Evolutionary conservation across 2,797 vertebrate species (phyloP).

Genomic region (Lutjanus argentimaculatus): DNA sequence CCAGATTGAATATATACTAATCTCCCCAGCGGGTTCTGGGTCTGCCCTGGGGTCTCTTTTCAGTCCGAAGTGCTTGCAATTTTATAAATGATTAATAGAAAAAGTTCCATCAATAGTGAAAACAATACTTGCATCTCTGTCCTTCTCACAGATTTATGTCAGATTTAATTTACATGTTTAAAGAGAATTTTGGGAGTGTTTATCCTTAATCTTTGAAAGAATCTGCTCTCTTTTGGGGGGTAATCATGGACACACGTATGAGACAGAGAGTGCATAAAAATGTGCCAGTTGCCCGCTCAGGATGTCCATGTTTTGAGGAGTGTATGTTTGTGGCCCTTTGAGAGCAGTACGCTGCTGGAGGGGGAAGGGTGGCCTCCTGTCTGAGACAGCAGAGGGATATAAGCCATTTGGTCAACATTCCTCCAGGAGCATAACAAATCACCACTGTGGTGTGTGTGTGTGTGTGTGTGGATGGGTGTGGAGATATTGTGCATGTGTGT

Average conservation of each 20-base stretch:
- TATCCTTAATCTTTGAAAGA: not conserved
- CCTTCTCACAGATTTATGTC: not conserved
- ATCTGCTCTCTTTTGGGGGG: not conserved
- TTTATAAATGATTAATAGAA: not conserved
- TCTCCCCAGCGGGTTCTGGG: not conserved
- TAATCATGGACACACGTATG: not conserved
- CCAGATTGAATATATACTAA: not conserved
- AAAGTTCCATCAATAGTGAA: not conserved
- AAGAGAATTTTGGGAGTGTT: too few species aligned
- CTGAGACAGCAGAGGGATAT: slow-evolving; percentile 74
- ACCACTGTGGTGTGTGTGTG: slow-evolving; percentile 51
- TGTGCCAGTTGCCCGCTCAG: slow-evolving; percentile 33
- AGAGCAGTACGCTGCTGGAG: slow-evolving; percentile 24
- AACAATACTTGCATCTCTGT: not conserved
- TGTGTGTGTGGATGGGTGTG: slow-evolving; percentile 21
- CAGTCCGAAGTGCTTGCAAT: not conserved
- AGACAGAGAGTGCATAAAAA: slow-evolving; percentile 10
- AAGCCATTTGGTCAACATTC: slow-evolving; percentile 85
- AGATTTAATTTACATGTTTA: not conserved
- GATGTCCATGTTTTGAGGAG: slow-evolving; percentile 39
- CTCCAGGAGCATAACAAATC: slow-evolving; percentile 78
- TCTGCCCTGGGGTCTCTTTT: not conserved
- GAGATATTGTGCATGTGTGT: not conserved
- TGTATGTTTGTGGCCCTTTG: slow-evolving; percentile 25
- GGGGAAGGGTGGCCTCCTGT: slow-evolving; percentile 65